Base-by-base conservation (phyloP, 2,797 vertebrate genomes). In the Stomatorhinus walkeri region DNA sequence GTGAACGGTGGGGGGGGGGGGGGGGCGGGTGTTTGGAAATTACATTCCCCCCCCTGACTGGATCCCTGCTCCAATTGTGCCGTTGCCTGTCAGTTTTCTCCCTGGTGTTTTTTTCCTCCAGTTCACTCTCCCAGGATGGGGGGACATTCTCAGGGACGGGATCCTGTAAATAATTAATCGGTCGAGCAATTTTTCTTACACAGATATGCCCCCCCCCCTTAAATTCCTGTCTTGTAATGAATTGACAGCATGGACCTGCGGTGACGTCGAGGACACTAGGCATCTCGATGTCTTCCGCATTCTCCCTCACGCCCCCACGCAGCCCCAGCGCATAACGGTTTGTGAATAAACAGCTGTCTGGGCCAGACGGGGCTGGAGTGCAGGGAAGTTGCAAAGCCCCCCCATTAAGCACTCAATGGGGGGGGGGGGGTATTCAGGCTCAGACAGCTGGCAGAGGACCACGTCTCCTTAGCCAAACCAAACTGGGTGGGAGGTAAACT, bases 371-470 rank as follows among this genome's bases (percentile, higher is more conserved):
- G 93, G 93, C 91, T 93, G 91, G 93, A 89, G 91, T 90, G 22
- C 89, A 85, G 90, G 85, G 84, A 92, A 32, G 93, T 91, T 89
- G 90, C 89, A 89, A 81, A 89, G 90, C 90, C 89, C 86, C 54
- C 86, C 86, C 94, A 95, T 96, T 95, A 95, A 94, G 93, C 93
- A 95, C 92, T 91, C 93, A 91, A 94, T 93, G 56, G 56, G 94
- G 94, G 54, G 52, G 94, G 52, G 52, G 94, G 92, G 94, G 92
- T 92, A 87, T 93, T 94, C 93, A 94, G 92, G 92, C 93, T 93
- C 93, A 95, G 94, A 95, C 94, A 94, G 94, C 95, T 96, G 95
- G 95, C 95, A 95, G 94, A 94, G 93, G 93, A 92, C 92, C 91
- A 91, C 92, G 94, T 94, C 94, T 94, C 91, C 90, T 92, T 91